Conservation (phyloP, 92 coral and sea anemone genomes). For the Umimayanthus kanabou region DNA sequence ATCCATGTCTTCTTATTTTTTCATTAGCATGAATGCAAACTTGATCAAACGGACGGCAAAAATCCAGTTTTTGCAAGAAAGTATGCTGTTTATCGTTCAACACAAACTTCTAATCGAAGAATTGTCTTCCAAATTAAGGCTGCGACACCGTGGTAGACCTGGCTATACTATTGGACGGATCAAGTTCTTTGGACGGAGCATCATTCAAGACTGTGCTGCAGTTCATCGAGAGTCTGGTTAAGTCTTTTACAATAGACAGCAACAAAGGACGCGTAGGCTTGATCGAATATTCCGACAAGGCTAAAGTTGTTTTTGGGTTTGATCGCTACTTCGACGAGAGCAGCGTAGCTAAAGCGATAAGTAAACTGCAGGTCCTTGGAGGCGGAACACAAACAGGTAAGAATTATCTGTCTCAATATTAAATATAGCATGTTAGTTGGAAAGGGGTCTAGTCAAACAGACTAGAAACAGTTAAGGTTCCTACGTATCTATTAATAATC, state of each 20-base stretch:
- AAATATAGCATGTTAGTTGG: not conserved
- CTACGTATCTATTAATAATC: too few species aligned
- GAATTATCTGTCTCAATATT: not conserved
- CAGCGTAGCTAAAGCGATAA: conserved; percentile 17
- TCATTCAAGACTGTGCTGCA: conserved; percentile 5
- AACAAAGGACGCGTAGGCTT: conserved; percentile 22
- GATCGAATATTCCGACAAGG: conserved; percentile 28
- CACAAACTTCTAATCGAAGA: not conserved
- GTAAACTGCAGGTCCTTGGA: conserved; percentile 13
- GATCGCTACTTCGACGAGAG: not conserved
- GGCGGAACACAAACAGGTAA: conserved; percentile 21
- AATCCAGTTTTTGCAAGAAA: not conserved
- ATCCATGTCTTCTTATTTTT: too few species aligned
- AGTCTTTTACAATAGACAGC: conserved; percentile 20
- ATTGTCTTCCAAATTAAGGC: not conserved
- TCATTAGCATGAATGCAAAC: too few species aligned
- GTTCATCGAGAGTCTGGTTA: conserved; percentile 13
- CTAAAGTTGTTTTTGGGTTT: conserved; percentile 20
- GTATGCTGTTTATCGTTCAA: not conserved
- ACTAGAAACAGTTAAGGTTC: not conserved
- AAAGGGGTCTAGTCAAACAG: not conserved
- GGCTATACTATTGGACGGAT: conserved; percentile 21
- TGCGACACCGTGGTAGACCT: conserved; percentile 15
- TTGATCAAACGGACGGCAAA: too few species aligned
- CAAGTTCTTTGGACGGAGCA: not conserved